These are phyloP conservation scores for Anadara kagoshimensis DNA, from an alignment of 1,140 invertebrate genomes.

Conservation along the genomic window DNA sequence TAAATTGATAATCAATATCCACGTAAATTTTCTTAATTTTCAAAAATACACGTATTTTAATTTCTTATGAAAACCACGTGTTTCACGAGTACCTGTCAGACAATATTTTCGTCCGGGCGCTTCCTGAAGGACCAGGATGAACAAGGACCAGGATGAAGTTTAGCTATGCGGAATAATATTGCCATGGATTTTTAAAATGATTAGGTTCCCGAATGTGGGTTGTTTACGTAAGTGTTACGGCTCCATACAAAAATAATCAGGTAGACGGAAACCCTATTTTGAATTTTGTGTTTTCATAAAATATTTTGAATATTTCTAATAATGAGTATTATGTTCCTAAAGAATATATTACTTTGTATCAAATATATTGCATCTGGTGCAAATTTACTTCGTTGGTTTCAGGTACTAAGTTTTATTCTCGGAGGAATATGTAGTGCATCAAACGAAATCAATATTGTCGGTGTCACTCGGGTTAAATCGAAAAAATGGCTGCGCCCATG, in stretches of 20 bases:
- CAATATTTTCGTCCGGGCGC: conserved; percentile 43
- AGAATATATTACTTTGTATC: too few relatives aligned
- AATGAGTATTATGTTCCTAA: too few relatives aligned
- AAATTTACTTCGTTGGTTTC: too few relatives aligned
- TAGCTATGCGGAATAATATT: conserved; percentile 29
- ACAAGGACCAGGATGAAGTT: conserved; percentile 32
- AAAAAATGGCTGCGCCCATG: conserved; percentile 36
- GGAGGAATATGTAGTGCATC: too few relatives aligned
- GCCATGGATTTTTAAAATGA: neutral
- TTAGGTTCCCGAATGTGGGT: neutral
- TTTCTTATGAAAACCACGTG: too few relatives aligned
- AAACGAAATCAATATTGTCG: too few relatives aligned
- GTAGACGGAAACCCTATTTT: neutral
- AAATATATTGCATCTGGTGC: too few relatives aligned
- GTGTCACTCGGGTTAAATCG: neutral
- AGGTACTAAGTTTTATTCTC: too few relatives aligned
- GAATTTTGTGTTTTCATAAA: neutral
- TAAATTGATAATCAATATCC: too few relatives aligned
- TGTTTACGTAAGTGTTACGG: neutral
- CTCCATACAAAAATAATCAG: neutral
- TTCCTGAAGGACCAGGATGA: conserved; percentile 42
- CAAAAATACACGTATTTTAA: too few relatives aligned
- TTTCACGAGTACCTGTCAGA: neutral
- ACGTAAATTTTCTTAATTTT: too few relatives aligned
- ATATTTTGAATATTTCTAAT: neutral